These are phyloP conservation scores for Philhelius pedissequus DNA, from an alignment of 2,888 invertebrate genomes.

Conservation along the genomic window DNA sequence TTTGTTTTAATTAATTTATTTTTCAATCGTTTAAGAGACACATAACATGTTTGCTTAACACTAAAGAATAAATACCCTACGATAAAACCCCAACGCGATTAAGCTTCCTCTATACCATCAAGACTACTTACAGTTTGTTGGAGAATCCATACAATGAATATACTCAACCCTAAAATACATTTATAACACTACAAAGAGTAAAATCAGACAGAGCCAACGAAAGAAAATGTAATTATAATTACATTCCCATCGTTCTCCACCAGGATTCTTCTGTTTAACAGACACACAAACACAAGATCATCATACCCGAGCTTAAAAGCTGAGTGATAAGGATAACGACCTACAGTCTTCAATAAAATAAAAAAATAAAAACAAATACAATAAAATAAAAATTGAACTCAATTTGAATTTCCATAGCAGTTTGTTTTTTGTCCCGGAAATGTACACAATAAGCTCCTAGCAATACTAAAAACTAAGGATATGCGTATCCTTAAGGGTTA, in stretches of 20 bases:
- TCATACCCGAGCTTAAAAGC: background rate
- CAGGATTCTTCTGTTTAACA: background rate
- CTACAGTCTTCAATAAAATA: background rate
- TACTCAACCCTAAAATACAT: no score
- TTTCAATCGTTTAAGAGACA: no score
- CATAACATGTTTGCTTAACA: no score
- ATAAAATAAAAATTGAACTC: background rate
- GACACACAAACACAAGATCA: background rate
- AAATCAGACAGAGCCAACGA: background rate
- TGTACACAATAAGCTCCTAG: background rate
- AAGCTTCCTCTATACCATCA: background rate
- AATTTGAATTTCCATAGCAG: background rate
- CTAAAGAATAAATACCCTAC: no score
- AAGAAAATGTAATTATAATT: background rate
- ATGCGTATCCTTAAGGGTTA: background rate
- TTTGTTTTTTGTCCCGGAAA: background rate
- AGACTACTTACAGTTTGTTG: background rate
- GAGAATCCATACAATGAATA: background rate
- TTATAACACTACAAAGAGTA: background rate
- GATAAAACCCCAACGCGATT: background rate
- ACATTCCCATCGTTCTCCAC: background rate
- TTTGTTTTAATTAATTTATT: no score
- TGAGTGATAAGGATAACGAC: slow-evolving; percentile 7
- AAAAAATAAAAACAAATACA: background rate
- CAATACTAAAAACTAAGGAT: background rate